These are phyloP conservation scores for Mycogona germanica DNA, from an alignment of 2,888 invertebrate genomes.

Conservation along the genomic window DNA sequence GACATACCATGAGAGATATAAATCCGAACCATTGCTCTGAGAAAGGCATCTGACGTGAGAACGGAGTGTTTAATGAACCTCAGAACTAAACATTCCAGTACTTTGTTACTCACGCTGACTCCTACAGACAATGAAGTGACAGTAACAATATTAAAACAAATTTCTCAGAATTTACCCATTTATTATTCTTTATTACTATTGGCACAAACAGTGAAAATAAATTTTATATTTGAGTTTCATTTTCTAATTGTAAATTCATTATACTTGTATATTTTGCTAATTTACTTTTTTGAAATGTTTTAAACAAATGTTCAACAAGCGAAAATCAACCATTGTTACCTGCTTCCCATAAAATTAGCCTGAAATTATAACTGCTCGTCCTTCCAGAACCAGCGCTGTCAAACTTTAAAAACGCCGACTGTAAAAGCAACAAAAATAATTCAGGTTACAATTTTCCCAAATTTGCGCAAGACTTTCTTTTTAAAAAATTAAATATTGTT, in stretches of 20 bases:
- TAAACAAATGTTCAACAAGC: not conserved
- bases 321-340: slow-evolving; percentile 26
- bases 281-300: not conserved
- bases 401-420: slow-evolving; percentile 49
- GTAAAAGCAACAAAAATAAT: slow-evolving; percentile 19
- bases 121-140: slow-evolving; percentile 27
- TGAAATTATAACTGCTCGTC: slow-evolving; percentile 49
- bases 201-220: slow-evolving; percentile 3
- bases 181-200: not conserved
- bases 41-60: slow-evolving; percentile 47
- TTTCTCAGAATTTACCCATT: not conserved
- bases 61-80: slow-evolving; percentile 48
- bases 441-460: not conserved
- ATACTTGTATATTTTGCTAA: not conserved
- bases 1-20: slow-evolving; percentile 49
- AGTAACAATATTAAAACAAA: not conserved
- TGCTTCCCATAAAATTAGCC: slow-evolving; percentile 54
- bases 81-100: slow-evolving; percentile 54
- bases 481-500: slow-evolving; percentile 21
- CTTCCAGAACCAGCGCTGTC: slow-evolving; percentile 37
- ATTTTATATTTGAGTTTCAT: slow-evolving; percentile 1
- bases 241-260: not conserved
- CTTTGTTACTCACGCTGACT: slow-evolving; percentile 58
- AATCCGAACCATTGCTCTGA: slow-evolving; percentile 50
- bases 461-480: no score